These are phyloP conservation scores for Sebastes itinus DNA, from an alignment of 2,797 vertebrate species.

Conservation along the genomic window DNA sequence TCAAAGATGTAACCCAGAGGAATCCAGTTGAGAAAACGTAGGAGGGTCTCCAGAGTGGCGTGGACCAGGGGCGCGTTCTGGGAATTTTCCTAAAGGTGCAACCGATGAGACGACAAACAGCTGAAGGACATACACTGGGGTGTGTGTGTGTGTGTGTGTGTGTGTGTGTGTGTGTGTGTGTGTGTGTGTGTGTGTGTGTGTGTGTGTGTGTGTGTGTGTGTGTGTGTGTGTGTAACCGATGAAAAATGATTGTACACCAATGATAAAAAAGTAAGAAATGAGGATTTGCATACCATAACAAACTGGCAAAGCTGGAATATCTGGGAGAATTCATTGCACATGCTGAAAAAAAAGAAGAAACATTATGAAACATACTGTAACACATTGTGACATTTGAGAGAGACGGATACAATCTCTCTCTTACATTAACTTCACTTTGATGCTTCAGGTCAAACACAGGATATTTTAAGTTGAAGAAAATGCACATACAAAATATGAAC, in stretches of 20 bases:
- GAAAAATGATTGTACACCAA: background rate
- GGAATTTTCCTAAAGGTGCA: conserved; percentile 89
- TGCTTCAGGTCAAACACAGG: no score
- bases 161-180: no score
- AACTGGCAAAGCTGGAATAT: conserved; percentile 99
- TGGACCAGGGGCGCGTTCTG: conserved; percentile 97
- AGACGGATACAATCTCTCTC: background rate
- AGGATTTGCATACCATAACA: conserved; percentile 89
- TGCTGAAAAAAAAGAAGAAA: conserved; percentile 78
- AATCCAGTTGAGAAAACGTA: conserved; percentile 98
- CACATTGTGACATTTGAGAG: background rate
- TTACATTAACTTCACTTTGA: background rate
- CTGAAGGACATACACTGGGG: background rate
- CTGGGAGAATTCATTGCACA: conserved; percentile 99
- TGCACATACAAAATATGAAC: no score
- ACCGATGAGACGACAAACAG: conserved; percentile 20
- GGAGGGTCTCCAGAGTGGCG: conserved; percentile 94
- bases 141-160: no score
- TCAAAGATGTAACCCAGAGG: conserved; percentile 98
- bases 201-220: background rate
- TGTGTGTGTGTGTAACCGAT: no score
- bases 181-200: no score
- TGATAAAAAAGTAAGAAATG: background rate
- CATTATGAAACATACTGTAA: background rate
- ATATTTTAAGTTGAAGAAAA: background rate